Conservation (phyloP, 2,113 vertebrate genomes). For the Hippocampus zosterae region DNA sequence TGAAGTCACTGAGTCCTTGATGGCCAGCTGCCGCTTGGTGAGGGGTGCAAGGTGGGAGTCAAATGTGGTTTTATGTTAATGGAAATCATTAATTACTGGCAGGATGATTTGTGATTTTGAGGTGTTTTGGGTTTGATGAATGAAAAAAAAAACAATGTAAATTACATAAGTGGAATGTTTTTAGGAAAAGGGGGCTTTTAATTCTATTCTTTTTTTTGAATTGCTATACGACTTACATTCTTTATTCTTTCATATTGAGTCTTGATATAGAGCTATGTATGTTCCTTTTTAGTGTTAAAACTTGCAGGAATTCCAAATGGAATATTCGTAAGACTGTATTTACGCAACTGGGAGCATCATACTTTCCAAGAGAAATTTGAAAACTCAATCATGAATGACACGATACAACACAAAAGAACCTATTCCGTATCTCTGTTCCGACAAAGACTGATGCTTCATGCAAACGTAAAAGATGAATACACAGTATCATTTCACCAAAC, state of each 20-base stretch:
- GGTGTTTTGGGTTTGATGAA: constrained; percentile 6
- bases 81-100: constrained; percentile 60
- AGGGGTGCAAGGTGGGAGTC: constrained; percentile 61
- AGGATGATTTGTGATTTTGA: constrained; percentile 35
- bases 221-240: no score
- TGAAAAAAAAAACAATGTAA: neutral
- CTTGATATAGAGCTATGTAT: neutral
- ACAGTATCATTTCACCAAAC: neutral
- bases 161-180: neutral
- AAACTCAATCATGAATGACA: constrained; percentile 1
- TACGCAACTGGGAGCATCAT: neutral
- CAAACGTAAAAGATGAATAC: constrained; percentile 4
- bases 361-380: neutral
- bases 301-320: neutral
- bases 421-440: constrained; percentile 10
- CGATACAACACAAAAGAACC: constrained; percentile 1
- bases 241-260: no score
- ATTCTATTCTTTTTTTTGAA: no score
- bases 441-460: neutral
- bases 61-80: constrained; percentile 76
- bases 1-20: constrained; percentile 68
- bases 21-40: constrained; percentile 70
- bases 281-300: neutral
- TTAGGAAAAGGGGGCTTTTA: no score
- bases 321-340: neutral